Evolutionary conservation across 2,797 vertebrate species (phyloP), one percentile per base, ranked within the genome.

Genomic region (Sebastes diaconus): DNA sequence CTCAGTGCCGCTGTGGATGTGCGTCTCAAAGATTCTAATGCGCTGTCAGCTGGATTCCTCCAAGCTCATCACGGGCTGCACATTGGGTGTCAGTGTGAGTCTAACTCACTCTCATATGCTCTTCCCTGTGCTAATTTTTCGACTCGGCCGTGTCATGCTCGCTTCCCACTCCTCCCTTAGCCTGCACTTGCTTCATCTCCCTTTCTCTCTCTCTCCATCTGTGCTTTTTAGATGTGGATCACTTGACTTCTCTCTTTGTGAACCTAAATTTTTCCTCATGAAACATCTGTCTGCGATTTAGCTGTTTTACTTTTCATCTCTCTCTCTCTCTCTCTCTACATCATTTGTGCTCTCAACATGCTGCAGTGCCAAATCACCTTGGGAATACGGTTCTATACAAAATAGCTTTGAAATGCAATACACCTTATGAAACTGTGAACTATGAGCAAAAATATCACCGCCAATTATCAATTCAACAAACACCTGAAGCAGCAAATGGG

Each of bases 31-130:
- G 92, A 92, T 81, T 85, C 59, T 93, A 94, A 93, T 93, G 81
- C 81, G 84, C 90, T 94, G 92, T 95, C 93, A 94, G 88, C 91
- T 93, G 94, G 88, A 94, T 94, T 94, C 85, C 79, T 90, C 86
- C 84, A 79, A 85, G 91, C 93, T 94, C 93, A 88, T 95, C 93
- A 84, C 85, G 50, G 82, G 85, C 86, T 92, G 92, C 91, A 91
- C 92, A 93, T 77, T 85, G 83, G 80, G 89, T 93, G 94, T 94
- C 95, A 94, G 87, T 63, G 91, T 46, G 85, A 87, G 90, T 95
- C 93, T 94, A 91, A 92, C 92, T 96, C 94, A 94, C 91, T 85
- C 91, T 95, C 89, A 91, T 92, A 92, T 90, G 92, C 92, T 94
- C 88, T 84, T 88, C 85, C 84, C 86, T 77, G 83, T 83, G 87